A percentile compares a stretch with the other conserved stretches of the same genome.
phyloP scores from a whole-genome alignment of 2,113 vertebrate species.

The Chionis minor region DNA sequence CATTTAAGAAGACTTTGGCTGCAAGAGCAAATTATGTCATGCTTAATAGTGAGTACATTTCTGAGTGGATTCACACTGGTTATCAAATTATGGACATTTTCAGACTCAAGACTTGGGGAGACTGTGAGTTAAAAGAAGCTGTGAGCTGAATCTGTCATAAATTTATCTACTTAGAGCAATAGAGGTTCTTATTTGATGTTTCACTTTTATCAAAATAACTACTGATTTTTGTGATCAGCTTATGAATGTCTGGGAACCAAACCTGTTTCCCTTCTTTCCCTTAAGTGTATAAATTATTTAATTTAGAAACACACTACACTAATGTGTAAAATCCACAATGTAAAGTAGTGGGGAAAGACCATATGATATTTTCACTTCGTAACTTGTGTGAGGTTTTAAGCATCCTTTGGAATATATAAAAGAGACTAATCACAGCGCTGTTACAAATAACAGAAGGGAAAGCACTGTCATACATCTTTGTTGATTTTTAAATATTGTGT shows the following conservation, averaged over 20 bases:
- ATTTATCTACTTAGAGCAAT: background rate
- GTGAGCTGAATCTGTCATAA: background rate
- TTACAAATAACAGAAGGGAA: slow-evolving; percentile 41
- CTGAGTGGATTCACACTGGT: background rate
- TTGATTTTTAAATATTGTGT: background rate
- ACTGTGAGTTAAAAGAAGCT: background rate
- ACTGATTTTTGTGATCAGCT: slow-evolving; percentile 18
- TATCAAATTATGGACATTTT: background rate
- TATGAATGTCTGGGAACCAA: background rate
- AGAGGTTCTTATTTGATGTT: background rate
- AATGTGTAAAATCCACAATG: background rate
- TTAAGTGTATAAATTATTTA: background rate
- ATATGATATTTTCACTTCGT: slow-evolving; percentile 31
- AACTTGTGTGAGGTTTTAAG: slow-evolving; percentile 25
- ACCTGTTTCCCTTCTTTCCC: background rate
- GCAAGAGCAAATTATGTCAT: background rate
- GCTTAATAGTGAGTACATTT: background rate
- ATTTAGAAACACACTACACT: background rate
- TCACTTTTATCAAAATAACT: background rate
- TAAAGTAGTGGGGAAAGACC: slow-evolving; percentile 33
- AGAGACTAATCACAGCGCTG: background rate
- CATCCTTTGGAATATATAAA: background rate
- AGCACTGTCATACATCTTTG: slow-evolving; percentile 1
- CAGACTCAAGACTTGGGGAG: background rate
- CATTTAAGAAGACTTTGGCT: background rate